These are phyloP conservation scores for Podarcis lilfordi DNA, from an alignment of 2,797 vertebrate genomes.

Conservation along the genomic window DNA sequence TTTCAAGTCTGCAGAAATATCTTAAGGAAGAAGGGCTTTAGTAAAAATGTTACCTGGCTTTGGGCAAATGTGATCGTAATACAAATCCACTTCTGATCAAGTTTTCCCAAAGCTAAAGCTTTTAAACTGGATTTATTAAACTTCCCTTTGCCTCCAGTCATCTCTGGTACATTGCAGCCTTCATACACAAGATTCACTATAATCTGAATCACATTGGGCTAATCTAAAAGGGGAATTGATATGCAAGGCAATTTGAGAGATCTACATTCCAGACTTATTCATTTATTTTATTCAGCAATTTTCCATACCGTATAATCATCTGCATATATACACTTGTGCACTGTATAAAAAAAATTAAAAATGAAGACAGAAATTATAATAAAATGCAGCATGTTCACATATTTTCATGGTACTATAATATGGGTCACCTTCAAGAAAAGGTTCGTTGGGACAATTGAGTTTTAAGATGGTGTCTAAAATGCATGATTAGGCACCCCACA, in stretches of 20 bases:
- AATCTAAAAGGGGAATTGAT: not conserved
- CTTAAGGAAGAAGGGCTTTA: not conserved
- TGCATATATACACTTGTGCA: no score
- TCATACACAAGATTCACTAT: not conserved
- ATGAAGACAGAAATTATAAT: no score
- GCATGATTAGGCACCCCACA: no score
- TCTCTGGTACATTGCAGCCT: not conserved
- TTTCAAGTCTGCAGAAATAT: not conserved
- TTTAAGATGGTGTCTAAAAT: no score
- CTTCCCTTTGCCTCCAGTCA: not conserved
- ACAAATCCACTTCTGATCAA: not conserved
- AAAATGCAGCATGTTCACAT: no score
- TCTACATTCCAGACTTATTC: not conserved
- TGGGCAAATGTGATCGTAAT: not conserved
- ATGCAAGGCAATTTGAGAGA: not conserved
- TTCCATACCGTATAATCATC: no score
- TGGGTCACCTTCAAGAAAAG: no score
- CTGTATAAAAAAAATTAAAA: no score
- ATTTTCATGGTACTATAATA: no score
- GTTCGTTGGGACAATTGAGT: no score
- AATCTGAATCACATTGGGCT: not conserved
- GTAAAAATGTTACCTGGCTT: not conserved
- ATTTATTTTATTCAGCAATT: not conserved
- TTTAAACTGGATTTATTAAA: slow-evolving; percentile 1
- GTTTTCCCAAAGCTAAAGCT: not conserved